Base-by-base conservation (phyloP, 2,113 vertebrate genomes). In the Leucosticte australis region DNA sequence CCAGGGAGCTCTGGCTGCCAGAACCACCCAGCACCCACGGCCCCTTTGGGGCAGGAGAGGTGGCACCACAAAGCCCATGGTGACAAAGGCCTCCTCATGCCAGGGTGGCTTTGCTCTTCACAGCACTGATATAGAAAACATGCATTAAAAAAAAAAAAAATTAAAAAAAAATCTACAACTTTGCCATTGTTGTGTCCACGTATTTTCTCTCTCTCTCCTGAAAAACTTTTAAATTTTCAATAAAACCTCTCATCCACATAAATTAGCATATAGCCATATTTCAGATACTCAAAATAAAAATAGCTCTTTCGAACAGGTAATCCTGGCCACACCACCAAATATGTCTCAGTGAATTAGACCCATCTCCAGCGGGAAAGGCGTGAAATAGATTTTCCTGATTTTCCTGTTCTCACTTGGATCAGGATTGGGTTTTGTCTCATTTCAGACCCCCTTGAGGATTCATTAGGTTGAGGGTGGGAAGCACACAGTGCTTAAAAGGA, bases 391-490 rank as follows among this genome's bases (percentile, higher is more conserved):
- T 90, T 90, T 81, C 39, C 55, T 56, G 31, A 56, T 56, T 56
- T 56, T 56, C 55, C 68, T 92, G 27, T 65, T 83, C 78, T 76
- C 82, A 10, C 67, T 77, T 2, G 2, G 71, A 76, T 90, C 75
- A 41, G 56, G 56, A 55, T 13, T 55, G 75, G 68, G 64, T 67
- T 90, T 93, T 93, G 85, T 78, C 93, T 95, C 92, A 33, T 90
- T 94, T 90, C 88, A 75, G 77, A 75, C 69, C 65, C 88, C 83
- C 90, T 4, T 56, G 79, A 86, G 92, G 74, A 89, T 90, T 96
- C 94, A 86, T 94, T 92, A 95, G 85, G 60, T 86, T 59, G 71
- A 0, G 8, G 33, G 82, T 85, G 73, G 92, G 85, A 65, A 68
- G 79, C 88, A 52, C 60, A 57, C 20, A 49, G 83, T 33, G 41